A percentile compares a stretch with the other conserved stretches of the same genome.
Conservation (phyloP, 2,797 vertebrate species). For the Momotus momota region DNA sequence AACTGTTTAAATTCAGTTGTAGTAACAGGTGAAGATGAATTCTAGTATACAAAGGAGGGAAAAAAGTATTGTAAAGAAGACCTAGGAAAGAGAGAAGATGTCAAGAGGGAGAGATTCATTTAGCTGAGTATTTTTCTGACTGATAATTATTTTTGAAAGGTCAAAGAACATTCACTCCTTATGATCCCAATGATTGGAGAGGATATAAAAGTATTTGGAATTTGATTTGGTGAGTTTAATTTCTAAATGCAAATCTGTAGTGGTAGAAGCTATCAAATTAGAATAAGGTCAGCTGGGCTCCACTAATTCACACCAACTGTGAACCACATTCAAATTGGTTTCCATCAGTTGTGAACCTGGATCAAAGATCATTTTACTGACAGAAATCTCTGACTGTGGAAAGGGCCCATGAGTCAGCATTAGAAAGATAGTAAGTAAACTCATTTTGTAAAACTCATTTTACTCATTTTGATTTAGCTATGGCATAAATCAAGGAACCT, state of each 20-base stretch:
- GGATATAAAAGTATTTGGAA: slow-evolving; percentile 1
- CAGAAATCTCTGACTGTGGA: neutral
- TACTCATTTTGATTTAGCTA: neutral
- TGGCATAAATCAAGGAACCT: neutral
- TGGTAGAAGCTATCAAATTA: neutral
- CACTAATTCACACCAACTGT: neutral
- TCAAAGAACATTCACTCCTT: neutral
- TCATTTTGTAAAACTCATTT: neutral
- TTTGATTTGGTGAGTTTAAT: slow-evolving; percentile 19
- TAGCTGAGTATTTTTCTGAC: neutral
- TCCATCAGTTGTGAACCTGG: neutral
- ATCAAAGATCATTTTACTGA: neutral
- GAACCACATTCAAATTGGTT: neutral
- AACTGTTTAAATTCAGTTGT: neutral
- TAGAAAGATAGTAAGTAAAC: neutral
- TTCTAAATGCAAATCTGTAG: slow-evolving; percentile 29
- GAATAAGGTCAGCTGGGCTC: neutral
- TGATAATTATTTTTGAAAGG: slow-evolving; percentile 14
- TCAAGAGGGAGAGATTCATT: neutral
- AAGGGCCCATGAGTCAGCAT: neutral
- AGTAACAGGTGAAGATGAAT: neutral
- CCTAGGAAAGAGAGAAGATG: neutral
- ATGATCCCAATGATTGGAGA: neutral
- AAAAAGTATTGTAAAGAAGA: neutral
- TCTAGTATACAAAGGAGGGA: neutral